phyloP scores from a whole-genome alignment of 2,888 invertebrate genomes.

The Cosmorhoe ocellata region DNA sequence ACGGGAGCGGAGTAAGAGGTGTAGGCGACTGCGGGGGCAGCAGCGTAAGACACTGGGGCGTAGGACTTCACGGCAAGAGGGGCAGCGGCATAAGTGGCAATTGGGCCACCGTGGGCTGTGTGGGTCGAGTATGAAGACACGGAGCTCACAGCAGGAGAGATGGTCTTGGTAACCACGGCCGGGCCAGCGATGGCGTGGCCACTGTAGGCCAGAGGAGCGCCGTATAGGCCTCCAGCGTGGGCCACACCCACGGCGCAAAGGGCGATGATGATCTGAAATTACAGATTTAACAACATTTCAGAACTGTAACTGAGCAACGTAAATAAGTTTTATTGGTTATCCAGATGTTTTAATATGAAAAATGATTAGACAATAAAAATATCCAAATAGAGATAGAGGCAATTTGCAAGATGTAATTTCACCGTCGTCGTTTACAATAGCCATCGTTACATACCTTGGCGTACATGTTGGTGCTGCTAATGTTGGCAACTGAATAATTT shows the following conservation, averaged over 20 bases:
- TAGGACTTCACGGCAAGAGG: slow-evolving; percentile 32
- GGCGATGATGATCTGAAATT: slow-evolving; percentile 79
- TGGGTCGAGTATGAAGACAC: slow-evolving; percentile 56
- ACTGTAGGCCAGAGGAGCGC: slow-evolving; percentile 75
- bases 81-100: slow-evolving; percentile 51
- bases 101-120: slow-evolving; percentile 47
- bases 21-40: slow-evolving; percentile 84
- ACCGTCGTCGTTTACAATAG: too few relatives aligned
- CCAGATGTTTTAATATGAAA: too few relatives aligned
- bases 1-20: slow-evolving; percentile 81
- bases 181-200: slow-evolving; percentile 66
- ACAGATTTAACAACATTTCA: too few relatives aligned
- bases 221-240: slow-evolving; percentile 79
- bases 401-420: too few relatives aligned
- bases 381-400: too few relatives aligned
- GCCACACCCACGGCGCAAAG: slow-evolving; percentile 83
- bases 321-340: too few relatives aligned
- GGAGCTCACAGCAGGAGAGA: slow-evolving; percentile 53
- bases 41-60: slow-evolving; percentile 64
- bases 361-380: too few relatives aligned
- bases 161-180: slow-evolving; percentile 47
- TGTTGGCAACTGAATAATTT: slow-evolving; percentile 81
- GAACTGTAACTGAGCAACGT: too few relatives aligned
- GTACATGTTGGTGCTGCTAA: slow-evolving; percentile 77
- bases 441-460: slow-evolving; percentile 68